phyloP scores from a whole-genome alignment of 2,888 invertebrate species.

The Meiosimyza decipiens region DNA sequence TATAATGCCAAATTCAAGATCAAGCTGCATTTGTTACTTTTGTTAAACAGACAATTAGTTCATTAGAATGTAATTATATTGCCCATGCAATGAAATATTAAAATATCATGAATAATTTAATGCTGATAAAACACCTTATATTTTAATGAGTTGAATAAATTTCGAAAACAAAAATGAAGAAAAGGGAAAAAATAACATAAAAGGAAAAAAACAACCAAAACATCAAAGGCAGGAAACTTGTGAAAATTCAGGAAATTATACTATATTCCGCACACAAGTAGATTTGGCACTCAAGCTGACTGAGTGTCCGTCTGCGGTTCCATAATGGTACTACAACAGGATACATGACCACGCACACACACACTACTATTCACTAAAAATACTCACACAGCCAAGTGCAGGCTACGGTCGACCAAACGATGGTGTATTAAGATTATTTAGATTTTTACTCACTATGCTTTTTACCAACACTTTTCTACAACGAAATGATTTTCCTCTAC shows the following conservation, averaged over 20 bases:
- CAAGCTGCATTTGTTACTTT: too few species aligned
- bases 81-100: too few species aligned
- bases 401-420: neutral
- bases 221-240: slow-evolving; percentile 50
- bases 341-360: slow-evolving; percentile 36
- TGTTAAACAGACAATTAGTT: too few species aligned
- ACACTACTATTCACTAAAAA: neutral
- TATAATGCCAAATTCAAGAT: too few species aligned
- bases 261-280: slow-evolving; percentile 39
- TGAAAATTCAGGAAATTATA: slow-evolving; percentile 57
- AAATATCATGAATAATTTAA: too few species aligned
- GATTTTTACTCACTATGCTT: slow-evolving; percentile 1
- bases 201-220: slow-evolving; percentile 9
- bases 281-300: too few species aligned
- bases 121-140: too few species aligned
- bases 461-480: slow-evolving; percentile 6
- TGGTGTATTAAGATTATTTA: slow-evolving; percentile 12
- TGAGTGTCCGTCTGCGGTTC: slow-evolving; percentile 42
- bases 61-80: too few species aligned
- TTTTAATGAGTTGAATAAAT: too few species aligned
- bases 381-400: slow-evolving; percentile 22
- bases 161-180: neutral
- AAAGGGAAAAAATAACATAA: neutral
- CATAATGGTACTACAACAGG: slow-evolving; percentile 41
- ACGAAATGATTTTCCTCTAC: slow-evolving; percentile 15